phyloP scores from a whole-genome alignment of 2,888 invertebrate species.

The Leptinotarsa rubiginosa region DNA sequence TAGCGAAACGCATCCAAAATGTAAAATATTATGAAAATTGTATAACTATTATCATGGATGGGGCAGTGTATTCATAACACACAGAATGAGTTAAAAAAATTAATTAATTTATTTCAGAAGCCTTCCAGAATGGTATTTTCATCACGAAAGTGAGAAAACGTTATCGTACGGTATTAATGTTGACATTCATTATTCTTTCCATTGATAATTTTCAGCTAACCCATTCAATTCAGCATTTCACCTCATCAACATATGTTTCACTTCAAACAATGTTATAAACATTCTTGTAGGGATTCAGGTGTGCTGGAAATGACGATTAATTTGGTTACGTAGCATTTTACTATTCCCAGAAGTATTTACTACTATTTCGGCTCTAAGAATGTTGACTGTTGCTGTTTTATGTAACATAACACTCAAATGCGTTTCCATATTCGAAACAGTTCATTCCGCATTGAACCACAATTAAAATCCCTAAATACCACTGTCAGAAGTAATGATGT shows the following conservation, averaged over 20 bases:
- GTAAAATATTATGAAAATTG: no score
- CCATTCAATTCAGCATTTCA: not conserved
- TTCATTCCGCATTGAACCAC: not conserved
- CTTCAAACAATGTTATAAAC: not conserved
- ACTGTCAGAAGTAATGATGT: no score
- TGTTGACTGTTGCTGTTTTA: conserved; percentile 22
- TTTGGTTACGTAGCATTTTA: conserved; percentile 29
- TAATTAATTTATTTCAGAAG: no score
- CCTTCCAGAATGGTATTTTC: no score
- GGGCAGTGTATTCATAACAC: no score
- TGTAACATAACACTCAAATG: conserved; percentile 10
- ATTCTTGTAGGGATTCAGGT: conserved; percentile 8
- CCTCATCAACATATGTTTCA: not conserved
- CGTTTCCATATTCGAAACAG: not conserved
- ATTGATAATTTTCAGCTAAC: not conserved
- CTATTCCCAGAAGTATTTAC: conserved; percentile 34
- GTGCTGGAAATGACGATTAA: conserved; percentile 9
- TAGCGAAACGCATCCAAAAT: no score
- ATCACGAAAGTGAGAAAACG: no score
- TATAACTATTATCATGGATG: no score
- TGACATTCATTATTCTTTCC: not conserved
- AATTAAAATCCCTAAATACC: not conserved
- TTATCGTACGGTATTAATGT: not conserved
- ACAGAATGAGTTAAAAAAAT: no score
- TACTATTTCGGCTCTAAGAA: conserved; percentile 37